Evolutionary conservation across 2,888 invertebrate species (phyloP), one percentile per base, ranked within the genome.

Genomic region (Horisme vitalbata): DNA sequence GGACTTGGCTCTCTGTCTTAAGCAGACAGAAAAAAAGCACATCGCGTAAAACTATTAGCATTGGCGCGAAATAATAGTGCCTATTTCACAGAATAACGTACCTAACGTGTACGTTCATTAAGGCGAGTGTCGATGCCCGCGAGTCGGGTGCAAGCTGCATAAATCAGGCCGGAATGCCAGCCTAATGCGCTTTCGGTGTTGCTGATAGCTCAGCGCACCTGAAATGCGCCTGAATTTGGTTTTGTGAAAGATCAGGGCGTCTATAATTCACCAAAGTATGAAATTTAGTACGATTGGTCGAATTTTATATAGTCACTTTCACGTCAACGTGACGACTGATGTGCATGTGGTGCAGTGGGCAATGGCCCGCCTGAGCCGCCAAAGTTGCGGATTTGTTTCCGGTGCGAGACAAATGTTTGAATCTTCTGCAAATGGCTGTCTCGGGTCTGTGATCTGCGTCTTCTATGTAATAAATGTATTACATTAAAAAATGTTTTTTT

Each of bases 101-200:
- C n/a, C n/a, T n/a, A 83, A 80, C 74, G 74, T 82, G 83, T 81
- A 74, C 77, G 85, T 86, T 85, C 85, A 85, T 85, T 86, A 85
- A 76, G 75, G 68, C 68, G 75, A 57, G 79, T 79, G 83, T 82
- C 83, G 83, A 81, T 75, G 84, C 65, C 83, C 80, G 80, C 62
- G 73, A 72, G 65, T 66, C 70, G 75, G 75, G 71, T 73, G 81
- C 78, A 72, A 71, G 68, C 79, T 83, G 86, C 83, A 88, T 88
- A 85, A 87, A 88, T 87, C 87, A 86, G 86, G 66, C 65, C 61
- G 78, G 69, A 83, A 85, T 86, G 85, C 85, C 81, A 65, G 75
- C 18, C 81, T 88, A 88, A 88, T 88, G 88, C 83, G 87, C 84
- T 88, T 87, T 87, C 74, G 78, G 79, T 88, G 88, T 88, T 75